Percentiles rank a stretch among this genome's conserved stretches.
Evolutionary conservation across 2,113 vertebrate species (phyloP).

Genomic region (Psilopogon haemacephalus): DNA sequence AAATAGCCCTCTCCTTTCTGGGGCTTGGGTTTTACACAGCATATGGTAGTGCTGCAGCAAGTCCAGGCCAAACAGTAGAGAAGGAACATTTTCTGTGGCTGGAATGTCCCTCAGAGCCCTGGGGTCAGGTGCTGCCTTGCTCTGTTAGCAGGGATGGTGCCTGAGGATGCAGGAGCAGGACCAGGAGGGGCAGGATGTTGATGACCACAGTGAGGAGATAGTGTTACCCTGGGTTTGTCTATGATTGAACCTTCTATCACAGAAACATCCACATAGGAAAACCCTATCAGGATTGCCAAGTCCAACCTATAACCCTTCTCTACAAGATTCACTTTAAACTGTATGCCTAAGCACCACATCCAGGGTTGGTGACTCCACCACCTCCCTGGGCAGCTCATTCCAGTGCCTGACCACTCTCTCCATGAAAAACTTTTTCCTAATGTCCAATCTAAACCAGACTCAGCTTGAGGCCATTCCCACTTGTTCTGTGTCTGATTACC

Average conservation of each 20-base stretch:
- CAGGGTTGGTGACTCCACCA: too few species aligned
- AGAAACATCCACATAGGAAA: too few species aligned
- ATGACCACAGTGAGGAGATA: background rate
- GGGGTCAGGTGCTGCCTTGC: background rate
- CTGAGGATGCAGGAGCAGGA: background rate
- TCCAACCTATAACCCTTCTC: too few species aligned
- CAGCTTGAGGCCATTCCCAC: too few species aligned
- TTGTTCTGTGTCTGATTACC: too few species aligned
- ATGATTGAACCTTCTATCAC: background rate
- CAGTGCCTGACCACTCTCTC: too few species aligned
- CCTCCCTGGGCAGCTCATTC: too few species aligned
- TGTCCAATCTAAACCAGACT: too few species aligned
- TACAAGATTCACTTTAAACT: too few species aligned
- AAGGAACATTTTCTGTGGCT: background rate
- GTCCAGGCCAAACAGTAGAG: background rate
- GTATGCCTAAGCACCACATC: too few species aligned
- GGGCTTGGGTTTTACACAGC: background rate
- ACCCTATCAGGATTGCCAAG: too few species aligned
- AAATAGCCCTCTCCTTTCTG: background rate
- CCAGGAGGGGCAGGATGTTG: background rate
- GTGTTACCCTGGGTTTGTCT: background rate
- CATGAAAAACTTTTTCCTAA: too few species aligned
- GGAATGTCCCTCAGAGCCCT: background rate
- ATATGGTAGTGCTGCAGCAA: background rate
- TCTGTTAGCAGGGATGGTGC: background rate